Percentiles rank a stretch among this genome's conserved stretches.
Conservation (phyloP, 2,113 vertebrate genomes). For the Symphodus melops region DNA sequence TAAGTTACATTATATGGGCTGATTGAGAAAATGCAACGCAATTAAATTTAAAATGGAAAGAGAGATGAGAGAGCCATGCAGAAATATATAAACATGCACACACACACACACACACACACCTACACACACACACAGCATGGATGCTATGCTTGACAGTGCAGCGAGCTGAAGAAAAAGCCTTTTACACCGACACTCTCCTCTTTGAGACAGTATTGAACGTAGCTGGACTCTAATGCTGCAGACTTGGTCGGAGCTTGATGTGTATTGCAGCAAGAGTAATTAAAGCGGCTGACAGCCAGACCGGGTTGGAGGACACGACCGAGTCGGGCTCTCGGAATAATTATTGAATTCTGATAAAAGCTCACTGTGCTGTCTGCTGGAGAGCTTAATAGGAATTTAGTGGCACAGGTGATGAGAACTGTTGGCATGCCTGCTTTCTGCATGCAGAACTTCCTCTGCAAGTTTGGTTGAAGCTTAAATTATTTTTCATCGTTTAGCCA, state of each 20-base stretch:
- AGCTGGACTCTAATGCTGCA: constrained; percentile 14
- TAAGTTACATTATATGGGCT: constrained; percentile 46
- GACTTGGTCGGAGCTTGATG: constrained; percentile 43
- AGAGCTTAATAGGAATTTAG: constrained; percentile 44
- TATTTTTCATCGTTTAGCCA: neutral
- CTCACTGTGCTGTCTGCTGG: constrained; percentile 9
- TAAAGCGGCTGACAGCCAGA: constrained; percentile 63
- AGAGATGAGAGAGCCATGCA: neutral
- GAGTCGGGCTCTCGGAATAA: constrained; percentile 42
- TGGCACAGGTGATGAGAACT: constrained; percentile 13
- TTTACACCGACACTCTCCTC: constrained; percentile 13
- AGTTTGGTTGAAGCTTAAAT: neutral
- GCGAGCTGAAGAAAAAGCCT: neutral
- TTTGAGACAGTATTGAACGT: constrained; percentile 25
- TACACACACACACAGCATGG: neutral
- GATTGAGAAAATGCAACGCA: constrained; percentile 44
- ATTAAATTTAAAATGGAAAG: constrained; percentile 47
- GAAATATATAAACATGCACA: neutral
- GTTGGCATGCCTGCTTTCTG: constrained; percentile 4
- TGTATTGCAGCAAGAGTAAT: constrained; percentile 67
- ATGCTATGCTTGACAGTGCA: neutral
- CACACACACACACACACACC: constrained; percentile 4
- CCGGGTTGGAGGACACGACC: constrained; percentile 30
- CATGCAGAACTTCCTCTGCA: constrained; percentile 1
- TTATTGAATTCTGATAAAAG: constrained; percentile 67